These are phyloP conservation scores for Metopia argyrocephala DNA, from an alignment of 2,888 invertebrate species.

Conservation along the genomic window DNA sequence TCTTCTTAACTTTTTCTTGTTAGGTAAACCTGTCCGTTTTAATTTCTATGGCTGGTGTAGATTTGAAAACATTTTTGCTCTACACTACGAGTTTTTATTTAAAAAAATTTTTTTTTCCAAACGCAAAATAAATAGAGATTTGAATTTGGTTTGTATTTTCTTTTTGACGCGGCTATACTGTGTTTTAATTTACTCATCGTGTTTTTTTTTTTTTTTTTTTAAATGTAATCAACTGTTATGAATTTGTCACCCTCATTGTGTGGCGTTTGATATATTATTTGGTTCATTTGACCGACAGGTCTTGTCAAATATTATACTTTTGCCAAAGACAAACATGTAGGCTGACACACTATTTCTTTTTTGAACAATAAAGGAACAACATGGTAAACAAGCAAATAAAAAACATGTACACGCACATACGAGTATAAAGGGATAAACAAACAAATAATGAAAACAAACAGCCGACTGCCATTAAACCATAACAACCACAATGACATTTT, in stretches of 20 bases:
- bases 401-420: neutral
- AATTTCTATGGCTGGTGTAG: too few species aligned
- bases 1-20: too few species aligned
- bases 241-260: slow-evolving; percentile 78
- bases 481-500: slow-evolving; percentile 40
- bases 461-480: slow-evolving; percentile 44
- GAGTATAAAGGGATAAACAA: neutral
- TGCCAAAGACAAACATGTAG: slow-evolving; percentile 66
- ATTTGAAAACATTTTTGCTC: too few species aligned
- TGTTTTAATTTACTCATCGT: slow-evolving; percentile 36
- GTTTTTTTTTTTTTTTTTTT: slow-evolving; percentile 17
- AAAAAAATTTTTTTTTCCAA: too few species aligned
- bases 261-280: slow-evolving; percentile 79
- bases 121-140: too few species aligned
- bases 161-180: neutral
- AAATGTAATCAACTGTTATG: slow-evolving; percentile 78
- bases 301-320: slow-evolving; percentile 76
- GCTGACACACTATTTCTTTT: slow-evolving; percentile 58
- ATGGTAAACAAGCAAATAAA: slow-evolving; percentile 47
- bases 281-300: slow-evolving; percentile 80
- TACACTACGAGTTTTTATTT: too few species aligned
- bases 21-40: too few species aligned
- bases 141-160: too few species aligned
- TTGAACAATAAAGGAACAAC: slow-evolving; percentile 38
- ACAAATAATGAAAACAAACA: slow-evolving; percentile 36